These are phyloP conservation scores for Corythornis madagascariensis DNA, from an alignment of 2,113 vertebrate species.

Conservation along the genomic window DNA sequence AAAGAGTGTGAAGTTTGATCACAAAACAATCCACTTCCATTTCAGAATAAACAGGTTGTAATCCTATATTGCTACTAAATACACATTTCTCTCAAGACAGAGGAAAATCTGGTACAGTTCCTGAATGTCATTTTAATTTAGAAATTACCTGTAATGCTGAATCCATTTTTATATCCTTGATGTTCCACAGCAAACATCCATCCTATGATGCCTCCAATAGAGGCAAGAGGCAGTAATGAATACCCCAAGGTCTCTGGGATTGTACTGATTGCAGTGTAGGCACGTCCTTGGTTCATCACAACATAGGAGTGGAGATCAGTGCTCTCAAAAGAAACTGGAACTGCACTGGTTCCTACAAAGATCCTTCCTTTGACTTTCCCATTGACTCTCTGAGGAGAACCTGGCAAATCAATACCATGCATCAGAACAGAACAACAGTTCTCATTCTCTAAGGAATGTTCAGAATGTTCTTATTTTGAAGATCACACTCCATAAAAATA, in stretches of 20 bases:
- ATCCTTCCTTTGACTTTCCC: slow-evolving; percentile 90
- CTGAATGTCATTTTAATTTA: background rate
- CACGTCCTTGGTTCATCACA: slow-evolving; percentile 92
- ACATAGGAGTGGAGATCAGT: slow-evolving; percentile 96
- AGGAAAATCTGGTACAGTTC: background rate
- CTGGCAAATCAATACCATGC: slow-evolving; percentile 67
- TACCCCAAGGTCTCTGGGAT: slow-evolving; percentile 82
- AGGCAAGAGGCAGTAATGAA: slow-evolving; percentile 87
- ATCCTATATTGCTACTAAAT: background rate
- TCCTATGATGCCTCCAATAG: slow-evolving; percentile 88
- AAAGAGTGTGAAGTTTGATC: background rate
- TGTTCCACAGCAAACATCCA: slow-evolving; percentile 97
- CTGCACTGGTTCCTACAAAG: slow-evolving; percentile 80
- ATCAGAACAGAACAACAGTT: background rate
- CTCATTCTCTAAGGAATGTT: background rate
- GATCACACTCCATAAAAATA: background rate
- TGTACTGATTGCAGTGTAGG: slow-evolving; percentile 94
- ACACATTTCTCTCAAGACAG: background rate
- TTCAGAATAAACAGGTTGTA: background rate
- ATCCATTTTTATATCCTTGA: slow-evolving; percentile 90
- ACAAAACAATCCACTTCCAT: background rate
- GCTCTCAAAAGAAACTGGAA: slow-evolving; percentile 79
- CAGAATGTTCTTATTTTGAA: background rate
- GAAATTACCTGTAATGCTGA: slow-evolving; percentile 88
- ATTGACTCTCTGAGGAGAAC: slow-evolving; percentile 92